phyloP scores from a whole-genome alignment of 2,113 vertebrate species.

The Notechis scutatus region DNA sequence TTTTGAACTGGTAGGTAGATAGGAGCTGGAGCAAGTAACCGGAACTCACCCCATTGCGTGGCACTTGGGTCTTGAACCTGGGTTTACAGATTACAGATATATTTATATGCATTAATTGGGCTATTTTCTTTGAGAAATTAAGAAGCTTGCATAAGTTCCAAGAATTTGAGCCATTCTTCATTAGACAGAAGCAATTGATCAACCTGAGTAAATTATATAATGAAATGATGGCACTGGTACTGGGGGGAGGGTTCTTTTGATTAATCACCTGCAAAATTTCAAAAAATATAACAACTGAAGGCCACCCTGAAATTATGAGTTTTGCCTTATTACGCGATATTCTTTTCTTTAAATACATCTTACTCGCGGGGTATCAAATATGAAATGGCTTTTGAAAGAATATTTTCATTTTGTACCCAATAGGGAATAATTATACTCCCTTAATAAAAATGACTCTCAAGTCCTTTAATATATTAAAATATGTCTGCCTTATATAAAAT shows the following conservation, averaged over 20 bases:
- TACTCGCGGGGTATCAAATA: neutral
- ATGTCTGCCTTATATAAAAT: neutral
- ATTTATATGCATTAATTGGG: constrained; percentile 28
- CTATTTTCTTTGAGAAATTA: constrained; percentile 41
- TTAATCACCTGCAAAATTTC: constrained; percentile 41
- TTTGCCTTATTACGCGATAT: constrained; percentile 26
- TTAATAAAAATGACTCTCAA: neutral
- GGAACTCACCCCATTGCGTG: neutral
- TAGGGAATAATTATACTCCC: neutral
- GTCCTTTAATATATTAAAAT: neutral
- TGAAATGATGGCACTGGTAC: constrained; percentile 43
- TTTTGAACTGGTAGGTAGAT: neutral
- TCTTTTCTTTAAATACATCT: neutral
- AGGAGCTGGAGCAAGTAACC: neutral
- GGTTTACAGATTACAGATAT: constrained; percentile 6
- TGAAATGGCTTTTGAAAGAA: neutral
- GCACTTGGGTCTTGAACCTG: neutral
- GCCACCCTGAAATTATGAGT: constrained; percentile 22
- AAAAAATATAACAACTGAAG: constrained; percentile 30
- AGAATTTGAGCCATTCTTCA: constrained; percentile 58
- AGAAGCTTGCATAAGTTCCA: constrained; percentile 48
- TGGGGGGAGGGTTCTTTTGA: constrained; percentile 33
- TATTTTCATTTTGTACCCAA: neutral
- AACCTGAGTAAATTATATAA: constrained; percentile 58
- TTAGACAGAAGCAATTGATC: constrained; percentile 58